These are phyloP conservation scores for Anolis carolinensis DNA, from an alignment of 2,113 vertebrate species.

Conservation along the genomic window DNA sequence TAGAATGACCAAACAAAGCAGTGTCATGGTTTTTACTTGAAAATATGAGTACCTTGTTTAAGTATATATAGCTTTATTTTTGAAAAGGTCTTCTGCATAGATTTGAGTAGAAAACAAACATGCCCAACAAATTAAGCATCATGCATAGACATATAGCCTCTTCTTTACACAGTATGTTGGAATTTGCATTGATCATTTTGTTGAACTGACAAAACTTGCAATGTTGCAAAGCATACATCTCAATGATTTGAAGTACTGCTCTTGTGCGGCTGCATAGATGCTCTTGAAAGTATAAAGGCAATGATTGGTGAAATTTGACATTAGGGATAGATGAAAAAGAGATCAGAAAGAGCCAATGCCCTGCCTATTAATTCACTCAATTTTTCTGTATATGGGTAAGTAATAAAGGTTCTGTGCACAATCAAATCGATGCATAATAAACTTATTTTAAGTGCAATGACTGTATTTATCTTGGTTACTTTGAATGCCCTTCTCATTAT, in stretches of 20 bases:
- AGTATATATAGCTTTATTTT: neutral
- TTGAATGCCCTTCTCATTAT: neutral
- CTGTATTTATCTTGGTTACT: conserved; percentile 38
- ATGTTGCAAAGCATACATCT: neutral
- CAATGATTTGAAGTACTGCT: neutral
- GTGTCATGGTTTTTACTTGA: neutral
- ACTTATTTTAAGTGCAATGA: neutral
- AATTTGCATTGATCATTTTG: neutral
- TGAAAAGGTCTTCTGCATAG: neutral
- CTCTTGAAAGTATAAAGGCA: neutral
- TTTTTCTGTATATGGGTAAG: neutral
- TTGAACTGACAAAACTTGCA: neutral
- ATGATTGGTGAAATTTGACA: neutral
- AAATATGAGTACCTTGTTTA: rapidly evolving
- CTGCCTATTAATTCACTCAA: neutral
- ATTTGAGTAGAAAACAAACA: neutral
- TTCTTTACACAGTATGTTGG: rapidly evolving
- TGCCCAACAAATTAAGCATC: neutral
- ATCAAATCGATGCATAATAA: neutral
- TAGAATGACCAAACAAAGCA: too few species aligned
- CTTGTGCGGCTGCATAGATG: neutral
- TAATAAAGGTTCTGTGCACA: neutral
- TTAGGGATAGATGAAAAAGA: neutral
- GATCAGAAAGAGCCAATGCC: neutral
- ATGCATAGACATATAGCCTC: rapidly evolving